These are phyloP conservation scores for Drosophila niveifrons DNA, from an alignment of 2,888 invertebrate species.

Conservation along the genomic window DNA sequence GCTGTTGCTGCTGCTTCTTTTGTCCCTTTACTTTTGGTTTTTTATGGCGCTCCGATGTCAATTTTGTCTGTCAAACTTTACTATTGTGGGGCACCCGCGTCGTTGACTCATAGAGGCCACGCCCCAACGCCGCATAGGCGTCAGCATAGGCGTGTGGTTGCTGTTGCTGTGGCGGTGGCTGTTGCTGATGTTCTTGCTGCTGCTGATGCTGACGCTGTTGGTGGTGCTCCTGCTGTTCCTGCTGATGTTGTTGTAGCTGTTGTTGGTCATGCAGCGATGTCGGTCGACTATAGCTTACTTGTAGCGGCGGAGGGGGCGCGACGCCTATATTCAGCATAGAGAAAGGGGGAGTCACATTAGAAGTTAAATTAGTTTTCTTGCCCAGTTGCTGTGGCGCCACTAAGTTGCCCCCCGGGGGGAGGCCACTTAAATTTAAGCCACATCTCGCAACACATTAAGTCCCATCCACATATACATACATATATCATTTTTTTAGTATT, in stretches of 20 bases:
- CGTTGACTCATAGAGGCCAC: conserved; percentile 84
- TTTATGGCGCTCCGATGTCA: conserved; percentile 63
- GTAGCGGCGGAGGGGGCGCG: conserved; percentile 85
- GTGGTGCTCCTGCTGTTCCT: conserved; percentile 23
- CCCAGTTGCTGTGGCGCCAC: conserved; percentile 31
- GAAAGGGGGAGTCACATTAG: conserved; percentile 20
- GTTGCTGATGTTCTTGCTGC: conserved; percentile 56
- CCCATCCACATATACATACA: not conserved
- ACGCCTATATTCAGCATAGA: conserved; percentile 79
- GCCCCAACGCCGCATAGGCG: conserved; percentile 84
- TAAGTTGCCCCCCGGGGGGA: conserved; percentile 9
- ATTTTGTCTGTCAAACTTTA: conserved; percentile 77
- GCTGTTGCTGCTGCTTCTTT: conserved; percentile 62
- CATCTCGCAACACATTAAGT: conserved; percentile 19
- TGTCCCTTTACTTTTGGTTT: conserved; percentile 77
- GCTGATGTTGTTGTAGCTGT: conserved; percentile 53
- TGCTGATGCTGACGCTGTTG: conserved; percentile 44
- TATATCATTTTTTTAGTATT: conserved; percentile 32
- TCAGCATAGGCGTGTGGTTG: conserved; percentile 82
- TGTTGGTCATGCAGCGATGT: conserved; percentile 83
- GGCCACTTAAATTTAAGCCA: conserved; percentile 23
- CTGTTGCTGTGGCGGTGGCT: conserved; percentile 37
- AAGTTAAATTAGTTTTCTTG: conserved; percentile 41
- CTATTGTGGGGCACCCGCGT: conserved; percentile 78
- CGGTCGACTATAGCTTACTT: conserved; percentile 86